These are phyloP conservation scores for Sula dactylatra DNA, from an alignment of 2,113 vertebrate genomes.

Conservation along the genomic window DNA sequence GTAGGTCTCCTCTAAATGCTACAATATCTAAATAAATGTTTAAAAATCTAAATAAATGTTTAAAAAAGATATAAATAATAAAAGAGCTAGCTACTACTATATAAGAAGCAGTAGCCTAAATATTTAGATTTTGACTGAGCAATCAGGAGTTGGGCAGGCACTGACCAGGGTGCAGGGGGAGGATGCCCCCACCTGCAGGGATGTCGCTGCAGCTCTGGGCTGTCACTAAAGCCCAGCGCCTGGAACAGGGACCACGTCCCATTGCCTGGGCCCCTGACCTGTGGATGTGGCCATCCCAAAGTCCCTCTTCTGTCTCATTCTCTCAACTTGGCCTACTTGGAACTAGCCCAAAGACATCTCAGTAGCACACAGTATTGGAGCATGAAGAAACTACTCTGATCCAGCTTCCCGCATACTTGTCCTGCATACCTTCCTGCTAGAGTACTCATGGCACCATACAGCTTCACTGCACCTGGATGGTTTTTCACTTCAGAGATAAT, in stretches of 20 bases:
- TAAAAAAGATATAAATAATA: background rate
- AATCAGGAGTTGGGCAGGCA: background rate
- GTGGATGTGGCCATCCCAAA: background rate
- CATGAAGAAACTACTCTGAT: background rate
- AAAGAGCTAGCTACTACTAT: background rate
- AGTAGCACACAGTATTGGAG: background rate
- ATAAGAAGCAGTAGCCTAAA: background rate
- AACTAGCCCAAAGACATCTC: background rate
- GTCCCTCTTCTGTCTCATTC: background rate
- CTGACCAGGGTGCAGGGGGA: background rate
- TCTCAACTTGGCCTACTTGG: background rate
- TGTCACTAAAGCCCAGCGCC: background rate
- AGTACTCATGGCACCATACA: background rate
- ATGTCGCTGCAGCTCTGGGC: background rate
- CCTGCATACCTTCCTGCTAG: background rate
- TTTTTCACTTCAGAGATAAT: conserved; percentile 14
- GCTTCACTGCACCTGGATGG: conserved; percentile 11
- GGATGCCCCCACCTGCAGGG: background rate
- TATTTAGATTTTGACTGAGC: background rate
- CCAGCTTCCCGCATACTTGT: background rate
- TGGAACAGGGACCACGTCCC: background rate
- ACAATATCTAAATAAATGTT: background rate
- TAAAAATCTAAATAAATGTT: background rate
- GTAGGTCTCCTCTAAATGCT: background rate
- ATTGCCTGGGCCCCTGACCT: background rate